These are phyloP conservation scores for Psephotus haematonotus DNA, from an alignment of 2,113 vertebrate genomes.

Conservation along the genomic window DNA sequence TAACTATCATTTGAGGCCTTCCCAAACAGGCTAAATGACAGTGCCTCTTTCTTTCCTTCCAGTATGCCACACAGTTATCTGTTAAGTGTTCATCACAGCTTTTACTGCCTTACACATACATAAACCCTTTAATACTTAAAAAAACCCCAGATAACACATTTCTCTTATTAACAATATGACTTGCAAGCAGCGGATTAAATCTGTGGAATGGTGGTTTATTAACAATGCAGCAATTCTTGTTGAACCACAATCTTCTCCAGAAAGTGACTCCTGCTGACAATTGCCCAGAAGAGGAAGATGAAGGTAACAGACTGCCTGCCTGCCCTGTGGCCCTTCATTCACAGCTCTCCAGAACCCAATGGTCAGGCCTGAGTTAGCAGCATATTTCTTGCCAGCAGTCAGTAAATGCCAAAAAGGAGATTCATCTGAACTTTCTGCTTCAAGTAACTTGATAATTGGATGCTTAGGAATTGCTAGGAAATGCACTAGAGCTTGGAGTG, in stretches of 20 bases:
- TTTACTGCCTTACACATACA: not conserved
- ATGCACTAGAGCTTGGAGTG: not conserved
- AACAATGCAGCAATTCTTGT: not conserved
- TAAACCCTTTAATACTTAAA: not conserved
- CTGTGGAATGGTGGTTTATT: not conserved
- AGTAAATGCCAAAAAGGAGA: conserved; percentile 7
- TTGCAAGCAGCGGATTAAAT: not conserved
- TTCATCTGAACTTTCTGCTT: conserved; percentile 6
- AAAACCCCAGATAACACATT: not conserved
- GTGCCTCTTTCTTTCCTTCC: not conserved
- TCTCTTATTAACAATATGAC: not conserved
- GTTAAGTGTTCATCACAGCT: not conserved
- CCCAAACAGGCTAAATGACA: not conserved
- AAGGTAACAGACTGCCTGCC: not conserved
- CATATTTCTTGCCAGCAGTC: conserved; percentile 11
- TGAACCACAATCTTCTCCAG: not conserved
- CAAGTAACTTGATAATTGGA: not conserved
- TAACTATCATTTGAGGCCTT: not conserved
- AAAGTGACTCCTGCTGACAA: not conserved
- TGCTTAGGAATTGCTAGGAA: not conserved
- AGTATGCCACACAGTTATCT: not conserved
- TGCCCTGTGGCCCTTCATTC: not conserved
- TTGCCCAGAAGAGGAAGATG: not conserved
- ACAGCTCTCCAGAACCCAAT: not conserved
- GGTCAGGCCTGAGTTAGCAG: not conserved